phyloP scores from a whole-genome alignment of 1,140 invertebrate genomes.

The Paracyclopina nana region DNA sequence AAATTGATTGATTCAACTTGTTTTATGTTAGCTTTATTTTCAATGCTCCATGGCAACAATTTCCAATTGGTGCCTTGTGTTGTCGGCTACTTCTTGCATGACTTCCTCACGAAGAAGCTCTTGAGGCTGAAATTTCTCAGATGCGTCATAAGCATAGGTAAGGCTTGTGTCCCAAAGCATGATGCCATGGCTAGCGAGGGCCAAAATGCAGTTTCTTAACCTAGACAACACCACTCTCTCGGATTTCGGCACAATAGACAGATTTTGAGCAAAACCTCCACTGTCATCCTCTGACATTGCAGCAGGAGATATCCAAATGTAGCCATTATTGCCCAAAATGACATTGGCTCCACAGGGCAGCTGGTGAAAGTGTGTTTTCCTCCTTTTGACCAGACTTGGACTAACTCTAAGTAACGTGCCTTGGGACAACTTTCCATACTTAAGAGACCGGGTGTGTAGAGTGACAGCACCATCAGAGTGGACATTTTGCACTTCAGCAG shows the following conservation, averaged over 20 bases:
- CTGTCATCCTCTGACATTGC: neutral
- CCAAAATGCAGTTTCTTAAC: slow-evolving; percentile 67
- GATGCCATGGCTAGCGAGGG: slow-evolving; percentile 60
- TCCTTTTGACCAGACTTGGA: slow-evolving; percentile 71
- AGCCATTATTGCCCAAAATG: slow-evolving; percentile 91
- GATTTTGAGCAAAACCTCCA: neutral
- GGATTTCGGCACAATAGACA: neutral
- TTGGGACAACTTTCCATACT: slow-evolving; percentile 84
- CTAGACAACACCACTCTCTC: slow-evolving; percentile 51
- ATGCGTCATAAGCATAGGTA: slow-evolving; percentile 72
- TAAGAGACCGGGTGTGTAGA: slow-evolving; percentile 82
- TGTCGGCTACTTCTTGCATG: slow-evolving; percentile 45
- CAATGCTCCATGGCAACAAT: neutral
- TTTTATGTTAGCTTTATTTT: too few relatives aligned
- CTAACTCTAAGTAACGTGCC: slow-evolving; percentile 69
- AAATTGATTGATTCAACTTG: too few relatives aligned
- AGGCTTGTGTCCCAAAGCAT: slow-evolving; percentile 82
- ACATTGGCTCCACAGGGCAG: slow-evolving; percentile 69
- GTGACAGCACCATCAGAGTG: slow-evolving; percentile 76
- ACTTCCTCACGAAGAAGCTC: slow-evolving; percentile 59
- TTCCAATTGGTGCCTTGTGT: slow-evolving; percentile 18
- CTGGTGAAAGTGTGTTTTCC: slow-evolving; percentile 91
- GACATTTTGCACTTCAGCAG: slow-evolving; percentile 86
- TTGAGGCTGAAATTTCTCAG: slow-evolving; percentile 40
- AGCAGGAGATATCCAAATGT: slow-evolving; percentile 75